A percentile compares a stretch with the other conserved stretches of the same genome.
Evolutionary conservation across 2,888 invertebrate species (phyloP).

Genomic region (Drosophila subsilvestris): DNA sequence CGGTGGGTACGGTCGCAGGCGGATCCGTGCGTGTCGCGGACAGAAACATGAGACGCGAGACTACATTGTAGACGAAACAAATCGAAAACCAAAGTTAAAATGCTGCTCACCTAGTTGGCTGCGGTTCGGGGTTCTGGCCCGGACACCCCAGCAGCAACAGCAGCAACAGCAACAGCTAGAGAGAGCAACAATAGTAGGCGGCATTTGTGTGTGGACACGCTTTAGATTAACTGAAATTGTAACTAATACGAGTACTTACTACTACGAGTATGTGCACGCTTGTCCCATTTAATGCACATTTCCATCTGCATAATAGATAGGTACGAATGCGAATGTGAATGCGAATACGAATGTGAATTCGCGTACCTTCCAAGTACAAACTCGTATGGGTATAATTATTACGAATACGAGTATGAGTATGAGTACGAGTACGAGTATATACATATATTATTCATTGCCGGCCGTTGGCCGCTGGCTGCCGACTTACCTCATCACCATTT

Average conservation of each 20-base stretch:
- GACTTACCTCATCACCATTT: conserved; percentile 82
- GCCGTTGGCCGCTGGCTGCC: conserved; percentile 48
- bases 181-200: conserved; percentile 22
- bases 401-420: background rate
- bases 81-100: conserved; percentile 80
- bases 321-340: conserved; percentile 1
- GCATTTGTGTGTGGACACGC: conserved; percentile 55
- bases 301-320: conserved; percentile 12
- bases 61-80: conserved; percentile 60
- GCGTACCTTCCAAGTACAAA: conserved; percentile 27
- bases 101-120: conserved; percentile 79
- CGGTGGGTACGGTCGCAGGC: background rate
- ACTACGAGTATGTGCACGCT: conserved; percentile 41
- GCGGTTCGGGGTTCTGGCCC: conserved; percentile 46
- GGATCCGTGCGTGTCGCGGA: conserved; percentile 52
- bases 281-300: conserved; percentile 45
- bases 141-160: conserved; percentile 23
- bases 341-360: conserved; percentile 3
- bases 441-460: conserved; percentile 65
- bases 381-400: conserved; percentile 37
- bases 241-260: conserved; percentile 72
- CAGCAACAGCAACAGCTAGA: conserved; percentile 23
- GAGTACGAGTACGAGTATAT: conserved; percentile 31
- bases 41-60: conserved; percentile 58
- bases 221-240: conserved; percentile 78